Percentiles rank a stretch among this genome's conserved stretches.
Conservation (phyloP, 1,140 invertebrate genomes). For the Drosophila mojavensis region DNA sequence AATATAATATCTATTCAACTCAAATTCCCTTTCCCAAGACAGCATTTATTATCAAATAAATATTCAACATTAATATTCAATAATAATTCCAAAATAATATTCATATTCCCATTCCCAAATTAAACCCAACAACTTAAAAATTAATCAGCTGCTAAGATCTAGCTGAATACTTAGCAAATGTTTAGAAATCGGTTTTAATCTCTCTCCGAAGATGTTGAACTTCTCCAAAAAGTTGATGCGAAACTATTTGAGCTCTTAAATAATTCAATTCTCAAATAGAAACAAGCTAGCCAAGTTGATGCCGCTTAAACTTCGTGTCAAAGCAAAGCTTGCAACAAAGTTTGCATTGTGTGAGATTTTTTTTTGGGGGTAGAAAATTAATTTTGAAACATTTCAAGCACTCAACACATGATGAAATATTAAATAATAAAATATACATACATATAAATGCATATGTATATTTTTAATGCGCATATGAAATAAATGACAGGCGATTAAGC, state of each 20-base stretch:
- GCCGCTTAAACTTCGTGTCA: background rate
- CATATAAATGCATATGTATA: background rate
- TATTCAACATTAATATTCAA: too few relatives aligned
- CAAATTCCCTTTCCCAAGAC: too few relatives aligned
- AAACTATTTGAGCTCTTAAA: background rate
- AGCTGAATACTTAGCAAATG: background rate
- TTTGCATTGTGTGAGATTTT: constrained; percentile 9
- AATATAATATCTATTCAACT: too few relatives aligned
- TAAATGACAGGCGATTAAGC: constrained; percentile 2
- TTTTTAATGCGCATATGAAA: constrained; percentile 2
- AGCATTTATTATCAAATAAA: too few relatives aligned
- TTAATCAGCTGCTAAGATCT: background rate
- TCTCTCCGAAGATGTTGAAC: too few relatives aligned
- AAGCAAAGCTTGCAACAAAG: background rate
- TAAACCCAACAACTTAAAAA: background rate
- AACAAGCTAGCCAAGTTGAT: constrained; percentile 1
- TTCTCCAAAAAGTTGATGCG: too few relatives aligned
- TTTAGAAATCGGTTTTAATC: too few relatives aligned
- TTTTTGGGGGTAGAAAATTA: constrained; percentile 1
- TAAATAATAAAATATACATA: constrained; percentile 6
- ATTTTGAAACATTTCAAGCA: background rate
- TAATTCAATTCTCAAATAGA: constrained; percentile 2
- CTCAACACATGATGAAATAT: background rate
- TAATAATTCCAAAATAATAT: too few relatives aligned
- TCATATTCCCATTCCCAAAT: too few relatives aligned